phyloP scores from a whole-genome alignment of 2,113 vertebrate genomes.

The Paratilapia polleni region DNA sequence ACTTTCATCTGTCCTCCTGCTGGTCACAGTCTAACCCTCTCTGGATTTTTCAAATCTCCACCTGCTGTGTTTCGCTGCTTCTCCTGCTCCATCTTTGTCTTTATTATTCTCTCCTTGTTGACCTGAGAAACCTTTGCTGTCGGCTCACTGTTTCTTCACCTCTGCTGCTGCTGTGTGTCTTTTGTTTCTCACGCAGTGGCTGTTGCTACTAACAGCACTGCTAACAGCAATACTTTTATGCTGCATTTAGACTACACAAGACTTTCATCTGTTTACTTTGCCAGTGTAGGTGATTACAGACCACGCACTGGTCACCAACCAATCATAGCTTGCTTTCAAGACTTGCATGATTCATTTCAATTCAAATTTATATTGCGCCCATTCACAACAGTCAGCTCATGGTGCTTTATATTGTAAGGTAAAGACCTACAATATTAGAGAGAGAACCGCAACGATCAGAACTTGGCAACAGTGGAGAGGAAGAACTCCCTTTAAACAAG shows the following conservation, averaged over 20 bases:
- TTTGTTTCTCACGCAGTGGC: background rate
- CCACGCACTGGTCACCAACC: background rate
- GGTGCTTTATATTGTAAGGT: background rate
- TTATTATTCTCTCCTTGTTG: background rate
- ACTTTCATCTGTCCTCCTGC: slow-evolving; percentile 5
- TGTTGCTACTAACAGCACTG: background rate
- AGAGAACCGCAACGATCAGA: background rate
- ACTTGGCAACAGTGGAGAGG: background rate
- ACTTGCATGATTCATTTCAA: background rate
- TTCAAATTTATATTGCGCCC: background rate
- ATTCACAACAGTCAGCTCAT: background rate
- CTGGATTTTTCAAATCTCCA: background rate
- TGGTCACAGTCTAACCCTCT: background rate
- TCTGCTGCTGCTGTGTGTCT: background rate
- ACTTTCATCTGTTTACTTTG: background rate
- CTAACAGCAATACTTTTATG: background rate
- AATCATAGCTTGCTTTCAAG: background rate
- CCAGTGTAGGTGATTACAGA: background rate
- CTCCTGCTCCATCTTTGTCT: background rate
- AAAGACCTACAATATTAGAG: background rate
- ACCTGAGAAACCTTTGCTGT: slow-evolving; percentile 24
- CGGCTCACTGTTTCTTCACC: slow-evolving; percentile 6
- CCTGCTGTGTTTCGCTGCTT: background rate
- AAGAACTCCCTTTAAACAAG: background rate
- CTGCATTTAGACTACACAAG: background rate